phyloP scores from a whole-genome alignment of 2,888 invertebrate species.

The Diarsia dahlii region DNA sequence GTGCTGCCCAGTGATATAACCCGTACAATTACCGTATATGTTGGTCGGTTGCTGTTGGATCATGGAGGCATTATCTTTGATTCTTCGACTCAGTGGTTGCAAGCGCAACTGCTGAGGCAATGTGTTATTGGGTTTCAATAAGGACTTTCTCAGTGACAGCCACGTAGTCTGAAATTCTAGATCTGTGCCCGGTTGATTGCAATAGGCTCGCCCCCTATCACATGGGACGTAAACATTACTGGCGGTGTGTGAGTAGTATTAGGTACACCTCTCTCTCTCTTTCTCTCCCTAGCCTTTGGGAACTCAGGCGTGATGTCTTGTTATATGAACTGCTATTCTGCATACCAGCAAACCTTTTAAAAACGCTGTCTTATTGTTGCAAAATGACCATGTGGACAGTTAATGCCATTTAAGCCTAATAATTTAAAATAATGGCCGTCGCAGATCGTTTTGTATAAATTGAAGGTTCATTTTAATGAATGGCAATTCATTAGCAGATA shows the following conservation, averaged over 20 bases:
- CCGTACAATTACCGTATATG: background rate
- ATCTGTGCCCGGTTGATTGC: too few species aligned
- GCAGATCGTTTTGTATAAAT: conserved; percentile 10
- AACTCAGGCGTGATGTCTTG: too few species aligned
- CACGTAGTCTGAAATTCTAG: too few species aligned
- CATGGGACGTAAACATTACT: too few species aligned
- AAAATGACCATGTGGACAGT: conserved; percentile 1
- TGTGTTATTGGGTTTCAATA: too few species aligned
- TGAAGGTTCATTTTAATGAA: conserved; percentile 19
- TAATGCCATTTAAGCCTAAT: conserved; percentile 1
- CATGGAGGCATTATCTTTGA: background rate
- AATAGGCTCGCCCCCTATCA: too few species aligned
- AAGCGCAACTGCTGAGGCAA: background rate
- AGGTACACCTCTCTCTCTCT: too few species aligned
- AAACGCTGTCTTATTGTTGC: background rate
- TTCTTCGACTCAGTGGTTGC: background rate
- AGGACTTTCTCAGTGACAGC: too few species aligned
- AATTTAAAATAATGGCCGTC: conserved; percentile 5
- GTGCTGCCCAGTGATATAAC: background rate
- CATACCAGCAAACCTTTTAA: background rate
- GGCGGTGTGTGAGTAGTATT: too few species aligned
- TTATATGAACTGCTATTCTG: background rate
- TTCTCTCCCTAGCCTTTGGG: too few species aligned
- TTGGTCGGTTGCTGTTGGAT: background rate
- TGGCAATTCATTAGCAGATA: background rate